phyloP scores from a whole-genome alignment of 2,797 vertebrate genomes.

The Loris lydekkerianus region DNA sequence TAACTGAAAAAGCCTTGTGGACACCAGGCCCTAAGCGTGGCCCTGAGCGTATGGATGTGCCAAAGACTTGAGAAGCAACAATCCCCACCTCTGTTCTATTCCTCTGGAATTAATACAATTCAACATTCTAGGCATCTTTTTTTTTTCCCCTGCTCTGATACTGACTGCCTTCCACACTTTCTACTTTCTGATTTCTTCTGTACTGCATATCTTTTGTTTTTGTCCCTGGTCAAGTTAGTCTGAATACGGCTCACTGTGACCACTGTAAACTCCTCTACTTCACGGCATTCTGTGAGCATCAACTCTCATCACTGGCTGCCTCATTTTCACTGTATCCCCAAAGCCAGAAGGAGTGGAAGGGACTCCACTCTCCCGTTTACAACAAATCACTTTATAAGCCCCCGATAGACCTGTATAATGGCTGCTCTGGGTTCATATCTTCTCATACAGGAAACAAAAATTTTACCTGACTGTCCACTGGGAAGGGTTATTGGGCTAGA shows the following conservation, averaged over 20 bases:
- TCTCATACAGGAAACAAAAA: not conserved
- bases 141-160: not conserved
- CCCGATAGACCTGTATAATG: not conserved
- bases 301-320: not conserved
- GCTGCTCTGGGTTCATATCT: not conserved
- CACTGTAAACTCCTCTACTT: not conserved
- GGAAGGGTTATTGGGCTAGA: not conserved
- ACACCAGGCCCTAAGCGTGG: not conserved
- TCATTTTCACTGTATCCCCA: not conserved
- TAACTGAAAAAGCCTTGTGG: not conserved
- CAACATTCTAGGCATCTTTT: no score
- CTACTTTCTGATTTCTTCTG: not conserved
- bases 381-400: not conserved
- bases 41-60: not conserved
- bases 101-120: not conserved
- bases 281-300: not conserved
- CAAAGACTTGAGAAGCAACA: not conserved
- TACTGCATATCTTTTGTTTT: not conserved
- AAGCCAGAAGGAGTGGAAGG: not conserved
- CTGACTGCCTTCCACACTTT: not conserved
- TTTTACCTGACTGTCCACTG: not conserved
- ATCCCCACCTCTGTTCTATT: not conserved
- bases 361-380: not conserved
- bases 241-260: not conserved
- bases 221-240: not conserved